Base-by-base conservation (phyloP, 2,888 invertebrate genomes). In the Drosophila kambysellisi region DNA sequence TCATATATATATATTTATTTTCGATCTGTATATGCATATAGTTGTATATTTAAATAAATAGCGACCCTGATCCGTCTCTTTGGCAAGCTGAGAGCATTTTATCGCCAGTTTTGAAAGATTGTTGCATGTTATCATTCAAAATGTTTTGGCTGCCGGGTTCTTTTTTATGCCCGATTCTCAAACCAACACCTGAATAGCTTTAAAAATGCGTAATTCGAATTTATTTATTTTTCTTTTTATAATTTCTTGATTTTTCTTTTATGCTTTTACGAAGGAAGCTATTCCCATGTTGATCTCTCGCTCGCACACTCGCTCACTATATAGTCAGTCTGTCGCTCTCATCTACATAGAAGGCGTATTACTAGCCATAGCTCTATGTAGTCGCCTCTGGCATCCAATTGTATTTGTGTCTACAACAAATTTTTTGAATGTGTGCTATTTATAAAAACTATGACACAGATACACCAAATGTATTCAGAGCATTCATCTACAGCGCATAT, bases 381-480 rank as follows among this genome's bases (percentile, higher is more conserved):
- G 52, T 17, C 30, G 46, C 17, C 53, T 41, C 29, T 56, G 71
- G 76, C 76, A 74, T 71, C 66, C 78, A 69, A 60, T 64, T 79
- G 70, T 81, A 58, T 77, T 68, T 73, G 86, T 72, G 70, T 76
- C 76, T 72, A 61, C 77, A 77, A 80, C 66, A 74, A 73, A 81
- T 79, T 76, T 79, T 88, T 63, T 65, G 32, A 80, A 82, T 82
- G 85, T 69, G 79, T 75, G 88, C 90, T 92, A 92, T 92, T 92
- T 92, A 86, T 89, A 89, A 85, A 81, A 84, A 76, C 79, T 82
- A 91, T 92, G 93, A 92, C 92, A 93, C 92, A 92, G 92, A 92
- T 92, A 82, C 86, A 85, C 74, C 68, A 61, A 76, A 73, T 70
- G 73, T 85, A 86, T 89, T 88, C 86, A 69, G 88, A 85, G 83